phyloP scores from a whole-genome alignment of 53 echinoderm and acorn worm genomes.

The Echinarachnius parma region DNA sequence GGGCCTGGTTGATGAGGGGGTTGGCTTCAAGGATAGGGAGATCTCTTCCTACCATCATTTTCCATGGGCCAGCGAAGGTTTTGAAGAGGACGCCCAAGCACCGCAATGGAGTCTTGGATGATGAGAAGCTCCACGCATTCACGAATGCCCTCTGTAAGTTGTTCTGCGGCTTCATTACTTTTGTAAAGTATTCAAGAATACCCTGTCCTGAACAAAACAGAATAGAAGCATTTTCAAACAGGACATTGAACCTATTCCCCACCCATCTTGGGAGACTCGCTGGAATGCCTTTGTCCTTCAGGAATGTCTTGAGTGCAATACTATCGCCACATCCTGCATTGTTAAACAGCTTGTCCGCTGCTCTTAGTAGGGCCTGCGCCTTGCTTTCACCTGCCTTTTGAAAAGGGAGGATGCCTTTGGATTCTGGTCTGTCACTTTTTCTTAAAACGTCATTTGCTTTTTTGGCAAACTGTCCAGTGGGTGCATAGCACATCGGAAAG shows the following conservation, averaged over 20 bases:
- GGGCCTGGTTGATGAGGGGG: not conserved
- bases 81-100: slow-evolving; percentile 26
- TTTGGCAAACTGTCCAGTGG: slow-evolving; percentile 39
- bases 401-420: slow-evolving; percentile 9
- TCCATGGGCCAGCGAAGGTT: slow-evolving; percentile 43
- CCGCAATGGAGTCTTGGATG: not conserved
- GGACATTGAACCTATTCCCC: slow-evolving; percentile 49
- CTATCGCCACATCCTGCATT: slow-evolving; percentile 36
- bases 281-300: slow-evolving; percentile 27
- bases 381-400: slow-evolving; percentile 44
- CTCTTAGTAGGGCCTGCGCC: slow-evolving; percentile 46
- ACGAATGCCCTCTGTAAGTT: slow-evolving; percentile 24
- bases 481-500: slow-evolving; percentile 53
- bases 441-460: too few relatives aligned
- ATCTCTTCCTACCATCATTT: not conserved
- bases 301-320: slow-evolving; percentile 25
- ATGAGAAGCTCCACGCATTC: slow-evolving; percentile 23
- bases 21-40: slow-evolving; percentile 16
- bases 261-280: slow-evolving; percentile 29
- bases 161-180: slow-evolving; percentile 26
- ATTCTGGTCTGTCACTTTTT: not conserved
- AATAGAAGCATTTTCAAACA: slow-evolving; percentile 26
- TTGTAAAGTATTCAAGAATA: slow-evolving; percentile 27
- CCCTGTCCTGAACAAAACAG: slow-evolving; percentile 8
- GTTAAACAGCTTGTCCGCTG: slow-evolving; percentile 50